Evolutionary conservation across 2,113 vertebrate genomes (phyloP), one percentile per base, ranked within the genome.

Genomic region (Fulica atra): DNA sequence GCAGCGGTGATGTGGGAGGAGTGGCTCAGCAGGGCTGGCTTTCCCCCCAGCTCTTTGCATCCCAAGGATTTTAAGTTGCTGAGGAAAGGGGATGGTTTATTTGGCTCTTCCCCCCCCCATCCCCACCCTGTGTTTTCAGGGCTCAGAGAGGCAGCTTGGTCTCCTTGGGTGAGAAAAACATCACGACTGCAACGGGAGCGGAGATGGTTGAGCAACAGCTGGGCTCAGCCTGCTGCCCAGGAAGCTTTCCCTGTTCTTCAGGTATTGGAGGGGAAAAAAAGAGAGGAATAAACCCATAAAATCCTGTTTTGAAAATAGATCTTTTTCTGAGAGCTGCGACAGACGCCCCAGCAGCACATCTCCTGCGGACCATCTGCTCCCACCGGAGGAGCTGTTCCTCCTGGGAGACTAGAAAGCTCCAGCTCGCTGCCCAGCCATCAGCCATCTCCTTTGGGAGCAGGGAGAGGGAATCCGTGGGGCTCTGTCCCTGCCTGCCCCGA

Each of bases 381-480:
- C 0, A 1, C 63, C 28, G n/a, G 35, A 64, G n/a, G 24, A 56
- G n/a, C 16, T 0, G 0, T 40, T 82, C 68, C 53, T 86, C 53
- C 35, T 40, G 68, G n/a, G 61, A 79, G 79, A 20, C 13, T 2
- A 2, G n/a, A 7, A 31, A 33, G 25, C 1, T 5, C 2, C 20
- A 48, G 48, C 48, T 48, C 21, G 2, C 40, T 69, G 70, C 72
- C 24, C 13, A 46, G 50, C 57, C 28, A 2, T 7, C 51, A 2
- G 50, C 69, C 69, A 3, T 11, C 56, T 59, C 48, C 35, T 6
- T 7, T 10, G 38, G 33, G 0, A 48, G 48, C 20, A 48, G 48
- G 48, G 48, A 48, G 48, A 21, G 48, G 48, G 48, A 48, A 48
- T 23, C 10, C 21, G 6, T 48, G 48, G 48, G 48, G 48, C 48